Conservation (phyloP, 2,797 vertebrate species). For the Lacerta viridis region DNA sequence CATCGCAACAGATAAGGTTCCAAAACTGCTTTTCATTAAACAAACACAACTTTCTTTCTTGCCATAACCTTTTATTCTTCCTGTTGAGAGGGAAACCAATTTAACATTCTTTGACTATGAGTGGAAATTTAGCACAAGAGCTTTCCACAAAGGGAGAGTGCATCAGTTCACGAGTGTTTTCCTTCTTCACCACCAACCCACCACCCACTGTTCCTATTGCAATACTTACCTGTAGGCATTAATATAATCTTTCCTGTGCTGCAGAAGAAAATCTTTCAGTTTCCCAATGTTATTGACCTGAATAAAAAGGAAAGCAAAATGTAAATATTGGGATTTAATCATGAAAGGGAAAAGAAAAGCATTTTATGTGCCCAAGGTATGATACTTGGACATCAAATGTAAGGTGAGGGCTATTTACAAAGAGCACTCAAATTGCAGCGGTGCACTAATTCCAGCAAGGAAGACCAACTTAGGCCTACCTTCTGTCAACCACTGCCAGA, state of each 20-base stretch:
- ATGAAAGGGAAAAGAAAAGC: not conserved
- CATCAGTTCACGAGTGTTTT: not conserved
- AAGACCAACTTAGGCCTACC: not conserved
- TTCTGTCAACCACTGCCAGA: not conserved
- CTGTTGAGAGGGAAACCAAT: not conserved
- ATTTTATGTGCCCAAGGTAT: too few species aligned
- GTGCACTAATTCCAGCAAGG: not conserved
- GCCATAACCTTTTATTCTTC: not conserved
- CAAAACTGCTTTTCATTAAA: not conserved
- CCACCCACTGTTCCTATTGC: not conserved
- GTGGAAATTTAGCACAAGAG: not conserved
- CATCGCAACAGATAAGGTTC: not conserved
- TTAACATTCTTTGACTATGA: not conserved
- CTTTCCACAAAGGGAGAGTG: not conserved
- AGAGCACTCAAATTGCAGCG: not conserved
- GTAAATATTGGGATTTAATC: conserved; percentile 38
- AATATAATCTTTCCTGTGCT: conserved; percentile 97
- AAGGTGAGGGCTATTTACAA: not conserved
- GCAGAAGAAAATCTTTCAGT: conserved; percentile 95
- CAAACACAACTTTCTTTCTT: not conserved
- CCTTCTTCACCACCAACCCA: not conserved
- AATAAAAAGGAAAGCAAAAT: conserved; percentile 52
- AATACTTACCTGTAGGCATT: conserved; percentile 91
- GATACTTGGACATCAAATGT: not conserved
- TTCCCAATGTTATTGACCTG: conserved; percentile 97